Evolutionary conservation across 2,797 vertebrate species (phyloP), one percentile per base, ranked within the genome.

Genomic region (Cirrhinus molitorella): DNA sequence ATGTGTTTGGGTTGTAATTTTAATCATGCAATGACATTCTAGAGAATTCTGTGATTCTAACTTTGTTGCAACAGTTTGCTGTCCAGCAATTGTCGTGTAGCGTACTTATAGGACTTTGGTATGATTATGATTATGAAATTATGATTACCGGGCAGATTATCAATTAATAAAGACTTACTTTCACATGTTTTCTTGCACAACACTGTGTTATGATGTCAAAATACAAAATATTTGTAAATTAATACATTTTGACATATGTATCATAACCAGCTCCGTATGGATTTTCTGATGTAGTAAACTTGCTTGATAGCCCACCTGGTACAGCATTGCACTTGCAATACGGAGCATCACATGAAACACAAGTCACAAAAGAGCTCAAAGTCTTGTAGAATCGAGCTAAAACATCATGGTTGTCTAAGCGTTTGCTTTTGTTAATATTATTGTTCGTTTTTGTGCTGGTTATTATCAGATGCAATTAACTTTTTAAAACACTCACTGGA

Each of bases 11-110:
- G 40, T 70, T 70, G 40, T 43, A 43, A 9, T 13, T 70, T 14
- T 14, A 9, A 43, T 10, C 40, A 10, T 11, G 40, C 40, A 43
- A 10, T 68, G 65, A 67, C 65, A 40, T 40, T 43, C 11, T 13
- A 43, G 37, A 40, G 14, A 47, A 47, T 70, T 51, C 25, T 34
- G 5, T 31, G 2, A 3, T 51, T 72, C 10, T 72, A 31, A 66
- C 63, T 66, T 66, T 66, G 9, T 37, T 66, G 34, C 31, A 37
- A 31, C 59, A 63, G 59, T 63, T 63, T 63, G 14, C 47, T 70
- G 67, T n/a, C 67, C 43, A 51, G 25, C 25, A 31, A 51, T 16
- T 9, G 51, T 25, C 25, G 25, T 72, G 47, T 31, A 31, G 25
- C 25, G 16, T 72, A 72, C 47, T 21, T 17, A 3, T 19, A 51